Evolutionary conservation across 2,888 invertebrate genomes (phyloP), one percentile per base, ranked within the genome.

Genomic region (Agrochola circellaris): DNA sequence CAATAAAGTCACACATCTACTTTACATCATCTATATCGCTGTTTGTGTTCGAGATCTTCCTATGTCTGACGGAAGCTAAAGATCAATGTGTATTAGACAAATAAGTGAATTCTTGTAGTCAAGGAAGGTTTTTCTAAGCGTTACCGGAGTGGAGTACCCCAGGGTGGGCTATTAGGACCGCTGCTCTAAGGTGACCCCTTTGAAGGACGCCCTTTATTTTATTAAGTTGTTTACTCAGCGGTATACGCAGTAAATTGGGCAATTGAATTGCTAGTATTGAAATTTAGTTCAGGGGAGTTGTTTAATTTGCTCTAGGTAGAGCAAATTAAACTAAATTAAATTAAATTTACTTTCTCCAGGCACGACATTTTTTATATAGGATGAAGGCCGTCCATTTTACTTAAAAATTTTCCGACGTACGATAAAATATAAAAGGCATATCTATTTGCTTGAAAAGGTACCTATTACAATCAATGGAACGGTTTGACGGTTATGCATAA

Each of bases 191-290:
- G 93, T 92, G 94, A 94, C 94, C 94, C 93, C 90, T 90, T 92
- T 88, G 92, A 94, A 95, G 94, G 95, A 90, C 93, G 88, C 90
- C 88, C 87, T 93, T 95, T 94, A 90, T 93, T 86, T 87, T 91
- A 66, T 89, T 86, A 87, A 91, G 88, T 92, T 93, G 93, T 93
- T 94, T 94, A 92, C 92, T 89, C 84, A 85, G 89, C 86, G 71
- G 74, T 76, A 60, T 87, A 69, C 91, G 90, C 88, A 88, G 85
- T 89, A 83, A 91, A 91, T 91, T 87, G 90, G 90, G 90, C 92
- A 93, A 95, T 93, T 91, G 90, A 93, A 93, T 92, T 87, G 91
- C 86, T 91, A 93, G 93, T 91, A 91, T 90, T 89, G 91, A 89
- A 87, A 89, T 87, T 86, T 77, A 76, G 74, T 81, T 82, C 87